Evolutionary conservation across 2,113 vertebrate species (phyloP).

Genomic region (Trachemys scripta): DNA sequence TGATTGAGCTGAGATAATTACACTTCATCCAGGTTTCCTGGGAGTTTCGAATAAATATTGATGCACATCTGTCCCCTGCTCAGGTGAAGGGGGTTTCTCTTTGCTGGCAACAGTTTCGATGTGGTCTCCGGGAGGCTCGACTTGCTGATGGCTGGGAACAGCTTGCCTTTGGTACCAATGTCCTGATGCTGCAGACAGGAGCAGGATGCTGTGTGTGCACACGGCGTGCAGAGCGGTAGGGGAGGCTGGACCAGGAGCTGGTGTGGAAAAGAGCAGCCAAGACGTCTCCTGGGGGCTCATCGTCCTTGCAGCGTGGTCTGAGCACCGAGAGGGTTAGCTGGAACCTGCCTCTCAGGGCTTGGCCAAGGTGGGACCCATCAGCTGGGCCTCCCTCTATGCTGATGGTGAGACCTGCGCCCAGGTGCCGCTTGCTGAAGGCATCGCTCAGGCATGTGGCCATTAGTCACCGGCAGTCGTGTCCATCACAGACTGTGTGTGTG

Average conservation of each 20-base stretch:
- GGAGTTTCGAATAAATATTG: conserved; percentile 80
- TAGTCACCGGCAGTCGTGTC: not conserved
- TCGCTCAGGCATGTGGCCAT: not conserved
- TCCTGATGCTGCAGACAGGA: fast-evolving
- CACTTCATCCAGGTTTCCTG: conserved; percentile 79
- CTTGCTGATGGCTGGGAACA: not conserved
- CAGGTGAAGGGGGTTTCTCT: conserved; percentile 54
- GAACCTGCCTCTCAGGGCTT: not conserved
- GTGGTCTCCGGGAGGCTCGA: not conserved
- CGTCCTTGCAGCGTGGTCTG: too few species aligned
- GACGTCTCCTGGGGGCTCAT: too few species aligned
- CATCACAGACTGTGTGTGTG: not conserved
- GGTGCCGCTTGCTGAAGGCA: not conserved
- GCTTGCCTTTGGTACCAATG: not conserved
- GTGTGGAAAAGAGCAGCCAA: not conserved
- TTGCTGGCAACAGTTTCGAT: conserved; percentile 24
- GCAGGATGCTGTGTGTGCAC: too few species aligned
- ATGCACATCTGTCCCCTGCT: conserved; percentile 77
- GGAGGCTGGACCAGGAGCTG: too few species aligned
- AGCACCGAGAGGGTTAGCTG: not conserved
- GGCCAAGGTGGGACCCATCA: not conserved
- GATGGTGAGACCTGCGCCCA: not conserved
- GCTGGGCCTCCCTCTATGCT: not conserved
- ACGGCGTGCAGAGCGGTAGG: not conserved
- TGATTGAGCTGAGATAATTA: conserved; percentile 84